A percentile compares a stretch with the other conserved stretches of the same genome.
Conservation (phyloP, 64 coral and sea anemone genomes). For the Stichodactyla helianthus region DNA sequence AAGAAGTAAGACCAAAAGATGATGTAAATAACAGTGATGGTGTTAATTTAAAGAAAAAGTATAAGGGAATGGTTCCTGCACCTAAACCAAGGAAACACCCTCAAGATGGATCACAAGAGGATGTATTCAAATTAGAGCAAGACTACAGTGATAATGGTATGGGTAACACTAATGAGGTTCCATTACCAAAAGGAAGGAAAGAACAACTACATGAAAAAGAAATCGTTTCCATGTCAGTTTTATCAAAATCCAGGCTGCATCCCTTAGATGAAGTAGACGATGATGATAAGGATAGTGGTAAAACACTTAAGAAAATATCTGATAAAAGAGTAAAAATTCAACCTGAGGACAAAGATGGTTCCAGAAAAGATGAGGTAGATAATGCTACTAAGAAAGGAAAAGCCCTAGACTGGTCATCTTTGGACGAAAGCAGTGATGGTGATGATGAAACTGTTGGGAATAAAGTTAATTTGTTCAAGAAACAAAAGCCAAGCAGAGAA, state of each 20-base stretch:
- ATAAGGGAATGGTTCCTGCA: background rate
- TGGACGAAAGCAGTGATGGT: slow-evolving; percentile 8
- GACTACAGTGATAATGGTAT: background rate
- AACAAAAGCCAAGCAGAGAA: background rate
- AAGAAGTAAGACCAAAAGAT: background rate
- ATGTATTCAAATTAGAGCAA: background rate
- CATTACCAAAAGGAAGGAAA: slow-evolving; percentile 10
- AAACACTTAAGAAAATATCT: background rate
- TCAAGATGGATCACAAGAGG: background rate
- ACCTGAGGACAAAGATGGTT: background rate
- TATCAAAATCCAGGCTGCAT: background rate
- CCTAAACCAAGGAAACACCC: background rate
- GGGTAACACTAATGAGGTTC: background rate
- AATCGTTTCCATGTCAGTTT: background rate
- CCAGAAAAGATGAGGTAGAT: slow-evolving; percentile 1
- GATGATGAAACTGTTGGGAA: slow-evolving; percentile 15
- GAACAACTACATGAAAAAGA: background rate
- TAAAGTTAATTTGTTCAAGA: background rate
- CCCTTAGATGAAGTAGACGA: slow-evolving; percentile 22
- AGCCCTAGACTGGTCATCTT: background rate
- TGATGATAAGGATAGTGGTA: background rate
- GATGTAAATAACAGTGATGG: background rate
- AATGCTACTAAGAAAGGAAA: background rate
- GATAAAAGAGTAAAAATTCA: background rate
- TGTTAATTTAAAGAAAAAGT: background rate